Evolutionary conservation across 2,113 vertebrate species (phyloP).

Genomic region (Labrus mixtus): DNA sequence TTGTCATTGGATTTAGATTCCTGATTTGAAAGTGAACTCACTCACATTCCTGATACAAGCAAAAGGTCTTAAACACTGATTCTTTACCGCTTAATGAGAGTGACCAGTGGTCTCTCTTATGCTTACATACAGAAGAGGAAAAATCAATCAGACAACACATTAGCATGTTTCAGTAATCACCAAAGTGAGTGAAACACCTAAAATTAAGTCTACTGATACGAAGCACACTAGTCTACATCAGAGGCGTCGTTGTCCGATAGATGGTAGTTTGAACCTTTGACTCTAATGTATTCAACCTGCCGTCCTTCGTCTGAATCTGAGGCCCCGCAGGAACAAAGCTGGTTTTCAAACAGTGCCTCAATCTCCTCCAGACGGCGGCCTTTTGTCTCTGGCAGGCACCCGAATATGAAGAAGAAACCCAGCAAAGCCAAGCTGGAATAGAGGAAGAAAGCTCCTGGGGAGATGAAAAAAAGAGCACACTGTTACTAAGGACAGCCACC

Average conservation of each 20-base stretch:
- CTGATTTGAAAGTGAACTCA: conserved; percentile 42
- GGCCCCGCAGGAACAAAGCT: conserved; percentile 93
- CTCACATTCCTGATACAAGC: conserved; percentile 9
- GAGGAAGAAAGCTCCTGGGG: conserved; percentile 95
- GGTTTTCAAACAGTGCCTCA: conserved; percentile 93
- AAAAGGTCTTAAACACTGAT: conserved; percentile 16
- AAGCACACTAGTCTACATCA: conserved; percentile 89
- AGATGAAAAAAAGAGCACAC: conserved; percentile 38
- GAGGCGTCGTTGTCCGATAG: conserved; percentile 98
- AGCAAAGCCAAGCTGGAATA: conserved; percentile 91
- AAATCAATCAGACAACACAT: conserved; percentile 32
- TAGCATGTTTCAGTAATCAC: conserved; percentile 8
- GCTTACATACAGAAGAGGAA: conserved; percentile 19
- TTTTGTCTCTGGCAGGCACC: conserved; percentile 98
- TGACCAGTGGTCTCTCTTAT: conserved; percentile 22
- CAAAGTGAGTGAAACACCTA: conserved; percentile 4
- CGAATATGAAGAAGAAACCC: conserved; percentile 93
- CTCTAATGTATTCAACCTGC: conserved; percentile 98
- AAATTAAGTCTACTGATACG: background rate
- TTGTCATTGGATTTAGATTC: conserved; percentile 11
- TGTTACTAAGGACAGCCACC: conserved; percentile 19
- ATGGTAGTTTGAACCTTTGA: conserved; percentile 99
- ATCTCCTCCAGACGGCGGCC: conserved; percentile 96
- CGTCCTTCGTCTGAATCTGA: conserved; percentile 94
- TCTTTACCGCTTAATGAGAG: conserved; percentile 13